phyloP scores from a whole-genome alignment of 1,140 invertebrate genomes.

The Glossosoma conforme region DNA sequence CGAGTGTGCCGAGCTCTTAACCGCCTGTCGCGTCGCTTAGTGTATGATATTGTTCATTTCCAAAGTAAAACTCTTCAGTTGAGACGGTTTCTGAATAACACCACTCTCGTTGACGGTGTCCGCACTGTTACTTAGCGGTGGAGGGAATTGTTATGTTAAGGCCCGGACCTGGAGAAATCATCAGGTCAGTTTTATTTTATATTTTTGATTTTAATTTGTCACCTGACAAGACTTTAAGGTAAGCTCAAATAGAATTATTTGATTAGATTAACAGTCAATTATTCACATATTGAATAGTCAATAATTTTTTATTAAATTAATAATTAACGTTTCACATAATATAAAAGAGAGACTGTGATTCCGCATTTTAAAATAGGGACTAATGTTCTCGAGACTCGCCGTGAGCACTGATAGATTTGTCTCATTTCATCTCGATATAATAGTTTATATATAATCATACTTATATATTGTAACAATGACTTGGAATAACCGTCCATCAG shows the following conservation, averaged over 20 bases:
- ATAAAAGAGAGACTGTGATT: no score
- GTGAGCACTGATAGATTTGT: constrained; percentile 26
- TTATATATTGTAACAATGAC: constrained; percentile 25
- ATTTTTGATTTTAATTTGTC: constrained; percentile 14
- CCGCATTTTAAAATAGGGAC: no score
- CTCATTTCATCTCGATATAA: no score
- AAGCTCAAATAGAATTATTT: constrained; percentile 25
- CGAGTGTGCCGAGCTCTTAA: no score
- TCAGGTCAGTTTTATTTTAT: constrained; percentile 31
- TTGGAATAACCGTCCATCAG: constrained; percentile 21
- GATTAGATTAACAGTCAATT: no score
- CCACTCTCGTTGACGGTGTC: constrained; percentile 21
- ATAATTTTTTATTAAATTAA: no score
- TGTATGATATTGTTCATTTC: background rate
- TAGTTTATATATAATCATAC: constrained; percentile 9
- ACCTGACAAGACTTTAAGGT: constrained; percentile 28
- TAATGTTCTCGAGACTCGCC: no score
- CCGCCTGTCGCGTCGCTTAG: background rate
- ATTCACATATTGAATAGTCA: no score
- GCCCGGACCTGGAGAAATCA: constrained; percentile 27
- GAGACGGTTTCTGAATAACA: constrained; percentile 26
- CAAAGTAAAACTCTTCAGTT: no score
- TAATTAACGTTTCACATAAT: no score
- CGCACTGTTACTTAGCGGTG: constrained; percentile 31
- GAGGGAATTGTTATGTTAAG: constrained; percentile 27